These are phyloP conservation scores for Megaleporinus macrocephalus DNA, from an alignment of 2,113 vertebrate genomes.

Conservation along the genomic window DNA sequence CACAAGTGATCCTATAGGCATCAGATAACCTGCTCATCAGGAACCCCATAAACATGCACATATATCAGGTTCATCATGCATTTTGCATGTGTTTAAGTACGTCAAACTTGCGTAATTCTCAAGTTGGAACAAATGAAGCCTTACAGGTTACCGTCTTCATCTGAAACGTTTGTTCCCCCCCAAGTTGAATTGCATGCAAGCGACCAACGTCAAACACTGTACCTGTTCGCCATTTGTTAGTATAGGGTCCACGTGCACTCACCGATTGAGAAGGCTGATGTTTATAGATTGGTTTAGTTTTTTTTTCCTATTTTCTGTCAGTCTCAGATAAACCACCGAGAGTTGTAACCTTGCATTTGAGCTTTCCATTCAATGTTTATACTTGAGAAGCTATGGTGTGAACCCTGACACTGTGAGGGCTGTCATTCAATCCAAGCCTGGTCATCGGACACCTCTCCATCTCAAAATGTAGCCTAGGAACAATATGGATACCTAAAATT, in stretches of 20 bases:
- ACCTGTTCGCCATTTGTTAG: neutral
- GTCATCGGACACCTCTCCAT: slow-evolving; percentile 61
- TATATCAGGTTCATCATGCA: slow-evolving; percentile 53
- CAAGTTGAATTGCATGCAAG: neutral
- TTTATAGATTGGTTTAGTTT: neutral
- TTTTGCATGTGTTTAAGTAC: slow-evolving; percentile 44
- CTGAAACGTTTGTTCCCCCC: too few relatives aligned
- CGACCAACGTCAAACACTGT: too few relatives aligned
- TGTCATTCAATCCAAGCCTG: slow-evolving; percentile 59
- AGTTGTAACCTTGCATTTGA: slow-evolving; percentile 36
- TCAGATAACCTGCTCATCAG: slow-evolving; percentile 45
- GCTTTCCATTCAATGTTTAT: slow-evolving; percentile 29
- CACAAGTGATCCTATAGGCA: slow-evolving; percentile 38
- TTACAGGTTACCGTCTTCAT: neutral
- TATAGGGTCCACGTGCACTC: neutral
- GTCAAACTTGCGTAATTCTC: slow-evolving; percentile 4
- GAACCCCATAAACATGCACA: slow-evolving; percentile 29
- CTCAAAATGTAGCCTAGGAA: slow-evolving; percentile 52
- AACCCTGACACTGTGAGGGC: slow-evolving; percentile 58
- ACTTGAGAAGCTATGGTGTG: slow-evolving; percentile 20
- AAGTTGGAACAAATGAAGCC: neutral
- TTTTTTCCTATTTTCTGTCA: neutral
- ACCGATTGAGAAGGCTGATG: neutral
- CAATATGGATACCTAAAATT: slow-evolving; percentile 55
- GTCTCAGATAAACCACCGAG: slow-evolving; percentile 1